Evolutionary conservation across 2,888 invertebrate genomes (phyloP).

Genomic region (Cyclophora albipunctata): DNA sequence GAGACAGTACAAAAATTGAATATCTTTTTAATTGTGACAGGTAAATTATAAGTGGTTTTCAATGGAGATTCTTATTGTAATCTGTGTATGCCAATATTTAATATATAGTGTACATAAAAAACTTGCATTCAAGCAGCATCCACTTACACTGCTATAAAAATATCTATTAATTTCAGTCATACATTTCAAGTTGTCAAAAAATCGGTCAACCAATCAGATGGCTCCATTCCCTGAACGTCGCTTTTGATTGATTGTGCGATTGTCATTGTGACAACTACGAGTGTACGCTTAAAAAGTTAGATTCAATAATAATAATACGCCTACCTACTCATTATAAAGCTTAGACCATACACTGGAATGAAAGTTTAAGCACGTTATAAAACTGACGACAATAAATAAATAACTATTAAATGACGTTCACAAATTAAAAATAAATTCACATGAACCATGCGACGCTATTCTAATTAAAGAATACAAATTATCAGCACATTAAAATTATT

Average conservation of each 20-base stretch:
- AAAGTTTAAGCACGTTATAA: slow-evolving; percentile 56
- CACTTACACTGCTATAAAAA: slow-evolving; percentile 30
- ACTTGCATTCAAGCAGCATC: slow-evolving; percentile 56
- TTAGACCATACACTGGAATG: slow-evolving; percentile 70
- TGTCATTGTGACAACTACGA: too few species aligned
- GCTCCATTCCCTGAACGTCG: too few species aligned
- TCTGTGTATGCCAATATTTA: slow-evolving; percentile 15
- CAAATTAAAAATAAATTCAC: slow-evolving; percentile 30
- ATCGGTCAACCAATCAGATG: too few species aligned
- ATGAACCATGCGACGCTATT: slow-evolving; percentile 27
- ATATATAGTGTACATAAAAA: slow-evolving; percentile 39
- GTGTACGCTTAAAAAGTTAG: too few species aligned
- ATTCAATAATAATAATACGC: slow-evolving; percentile 44
- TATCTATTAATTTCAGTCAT: too few species aligned
- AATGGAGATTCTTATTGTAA: slow-evolving; percentile 53
- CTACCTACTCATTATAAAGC: slow-evolving; percentile 56
- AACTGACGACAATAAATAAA: slow-evolving; percentile 12
- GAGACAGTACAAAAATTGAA: slow-evolving; percentile 43
- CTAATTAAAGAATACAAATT: slow-evolving; percentile 24
- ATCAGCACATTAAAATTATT: slow-evolving; percentile 61
- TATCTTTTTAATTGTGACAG: slow-evolving; percentile 42
- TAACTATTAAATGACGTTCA: slow-evolving; percentile 25
- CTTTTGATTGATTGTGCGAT: too few species aligned
- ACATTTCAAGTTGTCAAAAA: too few species aligned
- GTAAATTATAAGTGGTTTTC: slow-evolving; percentile 29